Conservation (phyloP, 2,797 vertebrate genomes). For the Margarornis squamiger region DNA sequence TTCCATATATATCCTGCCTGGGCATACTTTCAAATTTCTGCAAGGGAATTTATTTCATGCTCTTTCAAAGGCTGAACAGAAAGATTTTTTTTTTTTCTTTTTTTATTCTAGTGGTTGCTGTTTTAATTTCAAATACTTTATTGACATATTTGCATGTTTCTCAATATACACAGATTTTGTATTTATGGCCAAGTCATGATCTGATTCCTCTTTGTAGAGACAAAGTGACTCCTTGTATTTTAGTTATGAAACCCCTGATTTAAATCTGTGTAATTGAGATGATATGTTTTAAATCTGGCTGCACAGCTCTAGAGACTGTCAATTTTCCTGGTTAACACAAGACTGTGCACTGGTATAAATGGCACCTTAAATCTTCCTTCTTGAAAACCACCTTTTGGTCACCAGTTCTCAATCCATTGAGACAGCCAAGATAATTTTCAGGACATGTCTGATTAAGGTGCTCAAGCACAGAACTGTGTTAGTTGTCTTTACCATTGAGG, state of each 20-base stretch:
- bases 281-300: background rate
- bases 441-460: background rate
- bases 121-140: background rate
- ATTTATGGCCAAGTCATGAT: background rate
- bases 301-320: background rate
- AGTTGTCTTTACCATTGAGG: background rate
- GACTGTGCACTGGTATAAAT: background rate
- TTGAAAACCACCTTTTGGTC: background rate
- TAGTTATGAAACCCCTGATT: background rate
- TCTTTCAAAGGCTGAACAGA: background rate
- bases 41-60: background rate
- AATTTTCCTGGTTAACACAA: background rate
- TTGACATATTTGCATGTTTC: background rate
- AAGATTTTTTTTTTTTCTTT: background rate
- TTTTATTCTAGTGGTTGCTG: background rate
- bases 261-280: background rate
- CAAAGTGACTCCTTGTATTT: background rate
- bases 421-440: background rate
- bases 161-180: background rate
- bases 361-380: background rate
- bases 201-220: background rate
- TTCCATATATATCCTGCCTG: background rate
- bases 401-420: background rate
- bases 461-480: background rate
- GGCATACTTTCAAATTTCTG: background rate